Percentiles rank a stretch among this genome's conserved stretches.
phyloP scores from a whole-genome alignment of 2,888 invertebrate species.

The Chouioia cunea region DNA sequence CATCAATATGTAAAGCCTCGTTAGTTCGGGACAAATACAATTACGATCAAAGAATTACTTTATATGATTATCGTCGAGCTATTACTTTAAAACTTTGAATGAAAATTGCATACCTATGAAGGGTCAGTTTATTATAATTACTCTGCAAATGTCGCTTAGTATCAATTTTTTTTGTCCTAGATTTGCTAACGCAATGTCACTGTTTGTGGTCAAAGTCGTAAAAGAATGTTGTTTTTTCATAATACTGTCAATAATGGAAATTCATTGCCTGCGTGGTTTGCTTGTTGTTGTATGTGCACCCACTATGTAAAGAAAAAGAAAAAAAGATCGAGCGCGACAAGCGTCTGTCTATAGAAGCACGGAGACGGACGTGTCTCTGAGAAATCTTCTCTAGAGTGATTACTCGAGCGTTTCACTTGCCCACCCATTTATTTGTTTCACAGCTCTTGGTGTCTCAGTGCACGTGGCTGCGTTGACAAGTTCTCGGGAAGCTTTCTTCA shows the following conservation, averaged over 20 bases:
- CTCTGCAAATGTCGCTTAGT: background rate
- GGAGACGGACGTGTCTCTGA: slow-evolving; percentile 24
- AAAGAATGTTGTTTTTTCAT: too few relatives aligned
- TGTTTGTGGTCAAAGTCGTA: too few relatives aligned
- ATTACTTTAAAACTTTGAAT: too few relatives aligned
- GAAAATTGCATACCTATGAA: too few relatives aligned
- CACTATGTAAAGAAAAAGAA: too few relatives aligned
- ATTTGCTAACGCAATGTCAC: too few relatives aligned
- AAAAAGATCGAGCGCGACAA: background rate
- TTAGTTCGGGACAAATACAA: background rate
- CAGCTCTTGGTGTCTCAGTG: background rate
- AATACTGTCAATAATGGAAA: too few relatives aligned
- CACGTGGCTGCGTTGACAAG: slow-evolving; percentile 26
- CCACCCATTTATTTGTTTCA: slow-evolving; percentile 42
- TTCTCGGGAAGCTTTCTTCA: slow-evolving; percentile 43
- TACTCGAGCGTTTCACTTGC: slow-evolving; percentile 37
- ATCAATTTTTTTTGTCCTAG: background rate
- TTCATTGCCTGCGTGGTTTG: too few relatives aligned
- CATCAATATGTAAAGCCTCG: too few relatives aligned
- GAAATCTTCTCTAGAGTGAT: slow-evolving; percentile 26
- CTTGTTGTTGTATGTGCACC: too few relatives aligned
- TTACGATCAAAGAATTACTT: background rate
- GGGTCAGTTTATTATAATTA: too few relatives aligned
- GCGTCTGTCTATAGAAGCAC: background rate
- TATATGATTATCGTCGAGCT: too few relatives aligned